These are phyloP conservation scores for Propithecus coquereli DNA, from an alignment of 2,113 vertebrate species.

Conservation along the genomic window DNA sequence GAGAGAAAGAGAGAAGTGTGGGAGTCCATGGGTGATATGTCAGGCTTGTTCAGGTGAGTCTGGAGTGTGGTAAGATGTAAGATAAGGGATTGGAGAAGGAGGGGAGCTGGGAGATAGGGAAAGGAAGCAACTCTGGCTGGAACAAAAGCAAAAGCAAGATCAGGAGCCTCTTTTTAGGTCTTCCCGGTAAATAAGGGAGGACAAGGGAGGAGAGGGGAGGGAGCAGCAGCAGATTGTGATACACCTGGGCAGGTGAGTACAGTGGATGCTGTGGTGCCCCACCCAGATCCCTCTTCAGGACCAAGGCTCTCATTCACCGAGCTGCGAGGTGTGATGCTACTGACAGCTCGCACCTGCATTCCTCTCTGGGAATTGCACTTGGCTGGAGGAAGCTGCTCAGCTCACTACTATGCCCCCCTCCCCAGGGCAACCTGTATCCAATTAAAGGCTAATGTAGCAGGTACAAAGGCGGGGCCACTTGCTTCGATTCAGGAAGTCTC, in stretches of 20 bases:
- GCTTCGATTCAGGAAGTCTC: not conserved
- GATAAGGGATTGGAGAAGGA: not conserved
- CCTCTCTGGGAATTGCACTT: not conserved
- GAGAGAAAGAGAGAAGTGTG: not conserved
- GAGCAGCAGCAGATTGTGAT: not conserved
- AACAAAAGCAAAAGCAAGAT: not conserved
- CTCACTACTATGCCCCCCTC: not conserved
- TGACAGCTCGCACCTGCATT: not conserved
- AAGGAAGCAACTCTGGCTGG: not conserved
- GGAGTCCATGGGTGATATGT: fast-evolving
- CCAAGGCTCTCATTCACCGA: not conserved
- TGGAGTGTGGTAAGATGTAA: not conserved
- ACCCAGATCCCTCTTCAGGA: not conserved
- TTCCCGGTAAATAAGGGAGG: not conserved
- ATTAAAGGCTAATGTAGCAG: not conserved
- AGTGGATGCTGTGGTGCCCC: fast-evolving
- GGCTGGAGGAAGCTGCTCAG: not conserved
- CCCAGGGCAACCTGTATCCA: not conserved
- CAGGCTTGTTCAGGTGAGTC: not conserved
- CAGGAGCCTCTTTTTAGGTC: not conserved
- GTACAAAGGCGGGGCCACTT: not conserved
- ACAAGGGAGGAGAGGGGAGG: not conserved
- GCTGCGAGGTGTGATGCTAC: not conserved
- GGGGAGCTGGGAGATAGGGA: not conserved
- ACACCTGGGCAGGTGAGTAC: fast-evolving